Percentiles rank a stretch among this genome's conserved stretches.
These are phyloP conservation scores for Hyperoplus lanceolatus DNA, from an alignment of 2,797 vertebrate genomes.

Conservation along the genomic window DNA sequence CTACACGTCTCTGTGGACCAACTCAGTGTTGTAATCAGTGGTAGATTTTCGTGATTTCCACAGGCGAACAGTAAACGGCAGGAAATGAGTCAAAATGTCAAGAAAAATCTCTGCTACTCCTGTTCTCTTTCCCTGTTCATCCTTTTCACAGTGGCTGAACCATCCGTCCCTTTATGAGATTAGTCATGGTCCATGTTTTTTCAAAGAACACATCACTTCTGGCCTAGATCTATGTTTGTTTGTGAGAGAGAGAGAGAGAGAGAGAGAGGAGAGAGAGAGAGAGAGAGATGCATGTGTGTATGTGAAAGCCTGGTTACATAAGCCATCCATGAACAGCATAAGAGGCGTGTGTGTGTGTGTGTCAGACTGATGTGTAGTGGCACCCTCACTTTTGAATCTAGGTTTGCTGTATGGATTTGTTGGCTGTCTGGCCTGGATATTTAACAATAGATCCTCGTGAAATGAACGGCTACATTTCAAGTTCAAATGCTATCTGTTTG, in stretches of 20 bases:
- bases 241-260: background rate
- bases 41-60: constrained; percentile 5
- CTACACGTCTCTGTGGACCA: constrained; percentile 14
- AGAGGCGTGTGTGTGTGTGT: constrained; percentile 39
- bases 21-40: constrained; percentile 5
- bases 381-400: constrained; percentile 39
- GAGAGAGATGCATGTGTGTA: constrained; percentile 40
- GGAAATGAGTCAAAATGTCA: constrained; percentile 7
- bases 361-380: constrained; percentile 21
- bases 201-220: constrained; percentile 56
- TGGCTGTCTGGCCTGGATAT: constrained; percentile 48
- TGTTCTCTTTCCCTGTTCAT: constrained; percentile 17
- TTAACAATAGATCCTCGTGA: constrained; percentile 49
- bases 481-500: constrained; percentile 16
- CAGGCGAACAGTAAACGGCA: constrained; percentile 37
- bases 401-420: constrained; percentile 67
- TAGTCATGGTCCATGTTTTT: constrained; percentile 61
- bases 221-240: constrained; percentile 54
- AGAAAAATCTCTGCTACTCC: constrained; percentile 3
- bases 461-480: background rate
- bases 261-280: constrained; percentile 15
- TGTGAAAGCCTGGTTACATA: constrained; percentile 73
- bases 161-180: constrained; percentile 55
- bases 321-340: constrained; percentile 56
- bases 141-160: constrained; percentile 45